Evolutionary conservation across 2,888 invertebrate species (phyloP), one percentile per base, ranked within the genome.

Genomic region (Dusona sp.): DNA sequence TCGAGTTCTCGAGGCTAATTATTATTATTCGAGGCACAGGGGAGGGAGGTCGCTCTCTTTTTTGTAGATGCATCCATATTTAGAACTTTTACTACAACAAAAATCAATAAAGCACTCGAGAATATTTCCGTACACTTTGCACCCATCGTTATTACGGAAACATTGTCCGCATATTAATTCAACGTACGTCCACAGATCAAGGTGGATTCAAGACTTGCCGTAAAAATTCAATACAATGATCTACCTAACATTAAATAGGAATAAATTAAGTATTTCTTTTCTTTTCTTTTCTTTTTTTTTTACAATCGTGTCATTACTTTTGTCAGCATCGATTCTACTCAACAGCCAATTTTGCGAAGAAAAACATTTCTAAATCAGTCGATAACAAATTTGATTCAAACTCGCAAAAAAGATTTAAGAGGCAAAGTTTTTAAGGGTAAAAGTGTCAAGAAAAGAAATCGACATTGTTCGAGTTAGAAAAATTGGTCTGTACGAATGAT

Each of bases 191-290:
- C 54, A 38, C 25, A 16, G 33, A 67, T 74, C 22, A 54, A 48
- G 48, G 29, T 57, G 36, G n/a, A 74, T 42, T 82, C 57, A 25
- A 38, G 48, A 61, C 22, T 79, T 51, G 13, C 22, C 22, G 51
- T 36, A 22, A 54, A 42, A 57, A 67, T n/a, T 81, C 78, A 51
- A 78, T 51, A n/a, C 61, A 78, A 78, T 68, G 7, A 77, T 85
- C 86, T 88, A 86, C 67, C 80, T 86, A 88, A 80, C 48, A 83
- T 84, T 86, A 86, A 81, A 84, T 85, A 85, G 64, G 77, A 87
- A 87, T 88, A 88, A 88, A 83, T 87, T 83, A 83, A 85, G 84
- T 75, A 70, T 84, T 86, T 72, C 70, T 61, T 75, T 57, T 75
- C 36, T 51, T 79, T 79, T 64, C 64, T 75, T 79, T 65, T 80